These are phyloP conservation scores for Globodera rostochiensis DNA, from an alignment of 1,140 invertebrate species.

Conservation along the genomic window DNA sequence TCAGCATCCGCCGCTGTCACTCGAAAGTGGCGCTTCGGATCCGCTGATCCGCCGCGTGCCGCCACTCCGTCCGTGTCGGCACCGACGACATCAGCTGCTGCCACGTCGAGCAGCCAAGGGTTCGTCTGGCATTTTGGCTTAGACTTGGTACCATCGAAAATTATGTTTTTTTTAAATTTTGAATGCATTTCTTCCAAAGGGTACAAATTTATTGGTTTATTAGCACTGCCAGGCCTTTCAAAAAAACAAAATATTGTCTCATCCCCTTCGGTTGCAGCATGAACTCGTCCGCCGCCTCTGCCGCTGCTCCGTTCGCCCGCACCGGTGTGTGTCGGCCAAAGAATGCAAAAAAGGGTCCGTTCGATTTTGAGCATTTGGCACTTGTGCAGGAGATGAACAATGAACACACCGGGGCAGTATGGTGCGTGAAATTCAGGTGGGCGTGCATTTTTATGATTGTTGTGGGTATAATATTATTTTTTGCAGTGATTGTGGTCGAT, in stretches of 20 bases:
- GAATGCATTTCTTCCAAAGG: too few species aligned
- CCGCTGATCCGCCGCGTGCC: slow-evolving; percentile 21
- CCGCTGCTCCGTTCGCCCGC: slow-evolving; percentile 13
- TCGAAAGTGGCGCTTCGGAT: slow-evolving; percentile 3
- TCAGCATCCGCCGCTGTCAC: background rate
- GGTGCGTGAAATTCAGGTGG: slow-evolving; percentile 96
- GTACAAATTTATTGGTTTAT: too few species aligned
- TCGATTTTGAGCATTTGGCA: slow-evolving; percentile 83
- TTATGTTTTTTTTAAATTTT: too few species aligned
- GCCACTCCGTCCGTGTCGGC: slow-evolving; percentile 3
- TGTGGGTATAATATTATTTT: slow-evolving; percentile 72
- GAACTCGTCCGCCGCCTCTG: background rate
- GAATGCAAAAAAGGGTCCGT: slow-evolving; percentile 81
- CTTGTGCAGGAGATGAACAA: slow-evolving; percentile 76
- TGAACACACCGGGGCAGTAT: slow-evolving; percentile 87
- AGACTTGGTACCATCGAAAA: too few species aligned
- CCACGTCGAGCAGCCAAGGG: background rate
- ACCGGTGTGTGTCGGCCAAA: slow-evolving; percentile 55
- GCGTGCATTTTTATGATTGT: slow-evolving; percentile 1
- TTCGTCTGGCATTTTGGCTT: too few species aligned
- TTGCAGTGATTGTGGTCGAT: slow-evolving; percentile 82
- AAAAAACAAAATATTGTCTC: too few species aligned
- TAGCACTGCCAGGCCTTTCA: too few species aligned
- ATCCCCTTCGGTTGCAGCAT: background rate
- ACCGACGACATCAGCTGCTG: background rate